These are phyloP conservation scores for Cephus runcator DNA, from an alignment of 2,888 invertebrate genomes.

Conservation along the genomic window DNA sequence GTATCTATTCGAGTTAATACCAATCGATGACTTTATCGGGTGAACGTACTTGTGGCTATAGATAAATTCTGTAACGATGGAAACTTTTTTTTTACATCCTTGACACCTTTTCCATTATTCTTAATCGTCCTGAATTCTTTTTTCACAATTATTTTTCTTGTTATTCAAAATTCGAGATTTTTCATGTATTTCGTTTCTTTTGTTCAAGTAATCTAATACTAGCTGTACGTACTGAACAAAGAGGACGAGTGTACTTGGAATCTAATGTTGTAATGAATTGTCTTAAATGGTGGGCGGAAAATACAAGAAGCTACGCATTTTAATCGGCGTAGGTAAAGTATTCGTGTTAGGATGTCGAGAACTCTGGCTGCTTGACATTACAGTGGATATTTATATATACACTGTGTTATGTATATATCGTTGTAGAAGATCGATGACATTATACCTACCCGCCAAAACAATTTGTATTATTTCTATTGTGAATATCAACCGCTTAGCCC, in stretches of 20 bases:
- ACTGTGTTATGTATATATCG: background rate
- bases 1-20: background rate
- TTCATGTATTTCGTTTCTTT: background rate
- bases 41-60: background rate
- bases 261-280: background rate
- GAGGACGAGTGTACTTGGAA: background rate
- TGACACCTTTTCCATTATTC: background rate
- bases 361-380: background rate
- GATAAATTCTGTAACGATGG: background rate
- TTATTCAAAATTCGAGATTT: background rate
- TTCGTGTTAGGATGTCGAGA: conserved; percentile 32
- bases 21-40: background rate
- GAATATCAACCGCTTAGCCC: background rate
- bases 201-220: background rate
- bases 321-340: conserved; percentile 31
- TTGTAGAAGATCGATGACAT: background rate
- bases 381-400: background rate
- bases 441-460: background rate
- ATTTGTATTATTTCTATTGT: background rate
- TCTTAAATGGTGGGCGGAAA: conserved; percentile 15
- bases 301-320: background rate
- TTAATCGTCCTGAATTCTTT: background rate
- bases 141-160: background rate
- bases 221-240: background rate
- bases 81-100: background rate